These are phyloP conservation scores for Pimpla rufipes DNA, from an alignment of 2,888 invertebrate species.

Conservation along the genomic window DNA sequence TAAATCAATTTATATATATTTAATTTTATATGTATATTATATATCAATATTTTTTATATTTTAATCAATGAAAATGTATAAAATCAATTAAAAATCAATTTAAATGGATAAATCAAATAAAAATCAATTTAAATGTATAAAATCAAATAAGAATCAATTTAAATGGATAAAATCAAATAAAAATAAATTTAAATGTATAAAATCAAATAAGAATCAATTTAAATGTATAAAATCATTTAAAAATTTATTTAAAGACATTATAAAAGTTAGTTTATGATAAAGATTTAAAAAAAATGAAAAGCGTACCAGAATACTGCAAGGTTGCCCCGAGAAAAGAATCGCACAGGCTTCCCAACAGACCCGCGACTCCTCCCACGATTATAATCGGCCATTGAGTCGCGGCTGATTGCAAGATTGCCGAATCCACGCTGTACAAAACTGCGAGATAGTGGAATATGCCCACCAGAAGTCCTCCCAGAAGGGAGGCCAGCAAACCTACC, in stretches of 20 bases:
- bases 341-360: slow-evolving; percentile 92
- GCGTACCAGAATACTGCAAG: slow-evolving; percentile 93
- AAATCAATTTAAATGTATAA: too few relatives aligned
- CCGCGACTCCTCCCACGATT: slow-evolving; percentile 90
- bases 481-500: slow-evolving; percentile 88
- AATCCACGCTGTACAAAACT: slow-evolving; percentile 88
- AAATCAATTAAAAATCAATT: background rate
- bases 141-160: too few relatives aligned
- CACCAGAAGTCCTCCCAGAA: slow-evolving; percentile 90
- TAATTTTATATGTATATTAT: too few relatives aligned
- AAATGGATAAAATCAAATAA: too few relatives aligned
- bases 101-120: too few relatives aligned
- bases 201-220: background rate
- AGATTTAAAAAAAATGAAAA: background rate
- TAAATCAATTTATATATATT: too few relatives aligned
- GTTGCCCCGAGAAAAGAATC: slow-evolving; percentile 95
- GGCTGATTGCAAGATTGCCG: slow-evolving; percentile 87
- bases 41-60: too few relatives aligned
- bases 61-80: too few relatives aligned
- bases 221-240: too few relatives aligned
- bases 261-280: background rate
- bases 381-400: slow-evolving; percentile 94
- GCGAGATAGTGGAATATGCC: slow-evolving; percentile 91
- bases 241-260: background rate
- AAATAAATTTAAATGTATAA: too few relatives aligned